Base-by-base conservation (phyloP, 2,888 invertebrate species). In the Oscheius sp. region DNA sequence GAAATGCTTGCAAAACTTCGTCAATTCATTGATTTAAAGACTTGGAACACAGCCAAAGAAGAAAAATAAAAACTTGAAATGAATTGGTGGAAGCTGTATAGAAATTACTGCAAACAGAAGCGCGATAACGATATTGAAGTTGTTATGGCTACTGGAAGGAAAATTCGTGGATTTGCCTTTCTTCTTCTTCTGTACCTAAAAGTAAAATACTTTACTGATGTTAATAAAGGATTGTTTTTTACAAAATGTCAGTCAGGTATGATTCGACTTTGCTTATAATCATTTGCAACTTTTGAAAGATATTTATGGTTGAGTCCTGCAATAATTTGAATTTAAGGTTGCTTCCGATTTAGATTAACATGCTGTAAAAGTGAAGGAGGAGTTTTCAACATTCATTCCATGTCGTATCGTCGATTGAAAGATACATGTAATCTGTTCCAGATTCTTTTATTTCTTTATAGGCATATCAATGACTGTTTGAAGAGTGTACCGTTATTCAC, bases 341-440 rank as follows among this genome's bases (percentile, higher is more conserved):
- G 54, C 54, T 54, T 22, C 54, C 6, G 5, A n/a, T 5, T 14
- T 54, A 1, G 47, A 24, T 24, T 17, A 3, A 9, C n/a, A 54
- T 20, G 54, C 33, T 32, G 32, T 22, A 3, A 4, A 20, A 12
- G 54, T 54, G 2, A 54, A 54, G 33, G 36, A 30, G 20, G 33
- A 54, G 33, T 54, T 54, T 33, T 54, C 17, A 33, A 54, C 32
- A 17, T 17, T 2, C 54, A 54, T 20, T 54, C 33, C 33, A 33
- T 54, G 33, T 14, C 54, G 5, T 54, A 54, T 32, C 54, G 36
- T 33, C 32, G 54, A 33, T 54, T 3, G 54, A 54, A 33, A 36
- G 54, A 3, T 54, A 54, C 33, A 54, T 54, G 54, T 54, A 17
- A 17, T 54, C 17, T 54, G 20, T 6, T 47, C 3, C 12, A 17